Evolutionary conservation across 2,113 vertebrate genomes (phyloP), one percentile per base, ranked within the genome.

Genomic region (Chascanopsetta lugubris): DNA sequence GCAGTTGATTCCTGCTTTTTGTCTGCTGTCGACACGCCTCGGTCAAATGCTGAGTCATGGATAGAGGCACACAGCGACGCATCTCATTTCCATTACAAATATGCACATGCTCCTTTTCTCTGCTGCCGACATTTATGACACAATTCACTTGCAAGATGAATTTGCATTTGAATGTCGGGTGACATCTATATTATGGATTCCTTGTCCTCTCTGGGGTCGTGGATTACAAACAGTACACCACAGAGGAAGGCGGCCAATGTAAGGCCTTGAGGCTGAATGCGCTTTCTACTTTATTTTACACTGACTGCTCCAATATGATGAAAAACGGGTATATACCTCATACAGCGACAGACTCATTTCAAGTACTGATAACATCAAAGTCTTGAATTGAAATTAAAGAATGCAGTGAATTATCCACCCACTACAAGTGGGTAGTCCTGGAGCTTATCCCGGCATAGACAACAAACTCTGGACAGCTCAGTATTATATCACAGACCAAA

Each of bases 1-100:
- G n/a, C 34, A 40, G 77, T 65, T 29, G 45, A 51, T 15, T 56
- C 34, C 50, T 53, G n/a, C 53, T 36, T 4, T 29, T n/a, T 30
- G 26, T 18, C 42, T 43, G 40, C 40, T 43, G 40, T 43, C n/a
- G 18, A 7, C 40, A 15, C 20, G 18, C 8, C 8, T 20, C 38
- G 10, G 18, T 43, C 40, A 18, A 20, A 43, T 8, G 38, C 38
- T 40, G 38, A 17, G 38, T 40, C 38, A 40, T 13, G 38, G 15
- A 40, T 40, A 6, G 17, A 43, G 7, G 1, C 40, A 18, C 8
- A 50, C n/a, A 42, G 13, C 30, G 50, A 22, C n/a, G 10, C 21
- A 24, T 22, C 20, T 25, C 13, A 21, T 46, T 48, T 18, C 8
- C 34, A 29, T 30, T n/a, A 15, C 3, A 40, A 42, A 17, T n/a